Evolutionary conservation across 37 sponge, comb jelly and placozoan genomes (phyloP).

Genomic region (Cladorhizidae sp.): DNA sequence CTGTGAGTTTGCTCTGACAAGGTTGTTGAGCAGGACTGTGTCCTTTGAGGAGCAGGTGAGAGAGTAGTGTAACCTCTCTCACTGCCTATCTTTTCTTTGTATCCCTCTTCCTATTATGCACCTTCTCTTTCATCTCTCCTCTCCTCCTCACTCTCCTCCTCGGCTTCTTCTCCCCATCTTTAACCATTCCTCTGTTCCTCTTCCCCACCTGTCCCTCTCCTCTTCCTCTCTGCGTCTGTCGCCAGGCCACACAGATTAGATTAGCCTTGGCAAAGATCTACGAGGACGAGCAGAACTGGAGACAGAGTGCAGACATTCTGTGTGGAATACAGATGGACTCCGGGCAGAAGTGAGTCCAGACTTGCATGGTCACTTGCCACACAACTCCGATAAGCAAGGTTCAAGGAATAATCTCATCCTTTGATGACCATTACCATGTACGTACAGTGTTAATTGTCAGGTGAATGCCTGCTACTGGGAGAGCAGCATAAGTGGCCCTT

Average conservation of each 20-base stretch:
- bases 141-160: too few species aligned
- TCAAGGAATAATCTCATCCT: neutral
- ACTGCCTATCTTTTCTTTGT: neutral
- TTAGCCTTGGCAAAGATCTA: constrained; percentile 69
- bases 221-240: neutral
- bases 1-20: constrained; percentile 42
- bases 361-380: neutral
- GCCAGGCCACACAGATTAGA: constrained; percentile 65
- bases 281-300: constrained; percentile 80
- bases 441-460: neutral
- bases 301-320: constrained; percentile 74
- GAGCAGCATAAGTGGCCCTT: too few species aligned
- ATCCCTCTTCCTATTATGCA: neutral
- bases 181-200: neutral
- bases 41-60: constrained; percentile 88
- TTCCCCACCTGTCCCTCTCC: neutral
- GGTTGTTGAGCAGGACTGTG: constrained; percentile 54
- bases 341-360: constrained; percentile 82
- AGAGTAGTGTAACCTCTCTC: neutral
- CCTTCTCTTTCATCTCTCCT: too few species aligned
- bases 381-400: neutral
- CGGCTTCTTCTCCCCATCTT: too few species aligned
- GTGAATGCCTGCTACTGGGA: too few species aligned
- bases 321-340: constrained; percentile 85
- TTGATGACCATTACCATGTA: neutral